phyloP scores from a whole-genome alignment of 1,140 invertebrate genomes.

The Acromyrmex heyeri region DNA sequence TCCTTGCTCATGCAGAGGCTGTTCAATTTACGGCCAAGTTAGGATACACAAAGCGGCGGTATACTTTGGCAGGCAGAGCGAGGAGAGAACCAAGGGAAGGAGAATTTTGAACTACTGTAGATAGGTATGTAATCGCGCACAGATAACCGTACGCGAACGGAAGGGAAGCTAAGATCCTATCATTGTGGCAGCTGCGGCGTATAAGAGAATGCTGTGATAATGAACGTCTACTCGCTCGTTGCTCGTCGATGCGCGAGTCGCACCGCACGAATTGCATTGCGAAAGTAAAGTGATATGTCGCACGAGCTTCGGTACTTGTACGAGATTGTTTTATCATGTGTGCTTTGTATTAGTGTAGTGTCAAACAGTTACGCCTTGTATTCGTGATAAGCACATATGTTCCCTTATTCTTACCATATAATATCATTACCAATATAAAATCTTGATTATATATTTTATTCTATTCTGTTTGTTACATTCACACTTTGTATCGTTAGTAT shows the following conservation, averaged over 20 bases:
- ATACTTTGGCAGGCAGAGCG: slow-evolving; percentile 15
- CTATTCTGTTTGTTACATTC: not conserved
- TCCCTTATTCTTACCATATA: not conserved
- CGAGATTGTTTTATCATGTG: slow-evolving; percentile 36
- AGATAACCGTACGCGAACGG: slow-evolving; percentile 57
- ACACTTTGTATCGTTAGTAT: not conserved
- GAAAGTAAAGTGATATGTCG: slow-evolving; percentile 21
- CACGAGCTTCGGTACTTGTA: not conserved
- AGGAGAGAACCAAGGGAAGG: not conserved
- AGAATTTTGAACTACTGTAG: slow-evolving; percentile 58
- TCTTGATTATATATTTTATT: not conserved
- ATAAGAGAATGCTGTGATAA: slow-evolving; percentile 60
- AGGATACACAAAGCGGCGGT: slow-evolving; percentile 61
- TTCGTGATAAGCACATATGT: not conserved
- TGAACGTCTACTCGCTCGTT: slow-evolving; percentile 19
- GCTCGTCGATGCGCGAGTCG: slow-evolving; percentile 10
- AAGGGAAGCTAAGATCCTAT: slow-evolving; percentile 65
- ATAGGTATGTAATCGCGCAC: slow-evolving; percentile 65
- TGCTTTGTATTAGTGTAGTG: not conserved
- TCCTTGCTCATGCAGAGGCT: slow-evolving; percentile 41
- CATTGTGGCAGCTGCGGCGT: slow-evolving; percentile 62
- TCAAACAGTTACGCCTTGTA: not conserved
- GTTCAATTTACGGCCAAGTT: slow-evolving; percentile 74
- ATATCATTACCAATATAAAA: not conserved
- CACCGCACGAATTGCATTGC: not conserved